Conservation (phyloP, 1,140 invertebrate genomes). For the Neodiprion virginianus region DNA sequence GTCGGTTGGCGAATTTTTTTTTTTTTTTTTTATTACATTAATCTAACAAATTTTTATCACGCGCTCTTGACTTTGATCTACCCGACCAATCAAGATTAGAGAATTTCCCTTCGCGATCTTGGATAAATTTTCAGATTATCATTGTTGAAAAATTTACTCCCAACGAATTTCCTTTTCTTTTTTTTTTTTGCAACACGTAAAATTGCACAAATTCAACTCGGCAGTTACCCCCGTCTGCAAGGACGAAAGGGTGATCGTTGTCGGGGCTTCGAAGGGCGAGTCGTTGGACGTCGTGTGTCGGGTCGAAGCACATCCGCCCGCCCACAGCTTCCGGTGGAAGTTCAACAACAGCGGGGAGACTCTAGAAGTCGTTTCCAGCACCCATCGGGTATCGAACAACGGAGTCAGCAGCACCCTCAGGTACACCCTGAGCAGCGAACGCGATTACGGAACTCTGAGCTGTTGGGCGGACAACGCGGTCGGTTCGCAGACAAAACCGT, state of each 20-base stretch:
- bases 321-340: conserved; percentile 86
- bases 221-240: conserved; percentile 84
- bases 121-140: no score
- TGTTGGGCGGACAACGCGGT: conserved; percentile 81
- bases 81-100: no score
- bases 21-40: no score
- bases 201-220: no score
- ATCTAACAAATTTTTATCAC: no score
- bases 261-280: conserved; percentile 85
- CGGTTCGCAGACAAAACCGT: conserved; percentile 76
- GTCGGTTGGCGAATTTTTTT: no score
- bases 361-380: conserved; percentile 75
- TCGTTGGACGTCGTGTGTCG: conserved; percentile 83
- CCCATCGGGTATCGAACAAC: conserved; percentile 65
- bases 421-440: conserved; percentile 61
- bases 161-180: no score
- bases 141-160: no score
- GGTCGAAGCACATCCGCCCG: conserved; percentile 87
- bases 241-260: conserved; percentile 75
- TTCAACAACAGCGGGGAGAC: conserved; percentile 90
- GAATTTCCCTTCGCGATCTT: no score
- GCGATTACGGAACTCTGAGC: conserved; percentile 78
- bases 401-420: conserved; percentile 63
- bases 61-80: no score
- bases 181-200: no score